Percentiles rank a stretch among this genome's conserved stretches.
Evolutionary conservation across 2,888 invertebrate species (phyloP).

Genomic region (Melitaea athalia): DNA sequence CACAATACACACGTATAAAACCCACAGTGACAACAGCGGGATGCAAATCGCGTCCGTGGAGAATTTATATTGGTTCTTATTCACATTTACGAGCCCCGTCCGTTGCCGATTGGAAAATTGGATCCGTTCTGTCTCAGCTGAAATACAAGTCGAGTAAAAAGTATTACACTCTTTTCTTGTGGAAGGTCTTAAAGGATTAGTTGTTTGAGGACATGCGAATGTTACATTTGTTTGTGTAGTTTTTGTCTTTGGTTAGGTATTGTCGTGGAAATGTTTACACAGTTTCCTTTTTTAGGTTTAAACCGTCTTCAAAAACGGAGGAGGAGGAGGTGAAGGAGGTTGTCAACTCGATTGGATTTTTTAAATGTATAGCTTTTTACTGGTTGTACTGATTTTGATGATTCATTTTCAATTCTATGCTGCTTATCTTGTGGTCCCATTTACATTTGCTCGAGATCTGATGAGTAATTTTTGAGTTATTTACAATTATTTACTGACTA

Average conservation of each 20-base stretch:
- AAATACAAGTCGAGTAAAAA: slow-evolving; percentile 18
- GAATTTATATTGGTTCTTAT: slow-evolving; percentile 46
- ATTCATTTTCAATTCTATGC: too few relatives aligned
- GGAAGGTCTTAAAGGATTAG: slow-evolving; percentile 9
- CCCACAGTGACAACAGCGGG: too few relatives aligned
- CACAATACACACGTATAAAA: slow-evolving; percentile 1
- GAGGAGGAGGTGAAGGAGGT: too few relatives aligned
- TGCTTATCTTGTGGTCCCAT: too few relatives aligned
- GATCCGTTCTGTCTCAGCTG: slow-evolving; percentile 29
- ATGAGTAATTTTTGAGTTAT: too few relatives aligned
- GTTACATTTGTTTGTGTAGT: neutral
- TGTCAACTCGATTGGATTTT: too few relatives aligned
- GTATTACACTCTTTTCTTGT: slow-evolving; percentile 1
- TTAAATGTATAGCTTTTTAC: too few relatives aligned
- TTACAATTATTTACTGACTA: too few relatives aligned
- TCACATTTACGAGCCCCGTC: slow-evolving; percentile 16
- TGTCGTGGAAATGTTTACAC: slow-evolving; percentile 6
- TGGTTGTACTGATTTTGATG: too few relatives aligned
- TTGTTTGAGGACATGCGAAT: slow-evolving; percentile 10
- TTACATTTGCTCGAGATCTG: too few relatives aligned
- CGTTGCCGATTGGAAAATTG: slow-evolving; percentile 32
- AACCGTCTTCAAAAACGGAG: too few relatives aligned
- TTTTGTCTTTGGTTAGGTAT: slow-evolving; percentile 8
- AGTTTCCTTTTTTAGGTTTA: slow-evolving; percentile 1
- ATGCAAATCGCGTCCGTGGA: slow-evolving; percentile 23